Evolutionary conservation across 2,888 invertebrate genomes (phyloP).

Genomic region (Gibbula magus): DNA sequence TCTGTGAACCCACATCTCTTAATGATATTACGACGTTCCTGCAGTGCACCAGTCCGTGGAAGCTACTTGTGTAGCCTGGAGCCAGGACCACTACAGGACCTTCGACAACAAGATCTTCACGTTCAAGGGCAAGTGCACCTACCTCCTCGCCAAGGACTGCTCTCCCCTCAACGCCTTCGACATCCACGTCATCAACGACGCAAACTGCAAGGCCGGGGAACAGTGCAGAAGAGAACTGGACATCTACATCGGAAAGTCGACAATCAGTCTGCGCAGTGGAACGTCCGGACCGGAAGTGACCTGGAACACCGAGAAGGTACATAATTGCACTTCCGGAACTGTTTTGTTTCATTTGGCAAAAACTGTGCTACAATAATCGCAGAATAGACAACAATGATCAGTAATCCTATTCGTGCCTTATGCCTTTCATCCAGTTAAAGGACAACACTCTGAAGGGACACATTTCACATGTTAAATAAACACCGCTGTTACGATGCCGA

Average conservation of each 20-base stretch:
- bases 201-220: conserved; percentile 77
- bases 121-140: conserved; percentile 83
- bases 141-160: conserved; percentile 84
- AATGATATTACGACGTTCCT: background rate
- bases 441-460: no score
- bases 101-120: conserved; percentile 88
- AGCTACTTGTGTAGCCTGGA: conserved; percentile 87
- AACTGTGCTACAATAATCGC: no score
- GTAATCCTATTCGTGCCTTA: no score
- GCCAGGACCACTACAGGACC: conserved; percentile 87
- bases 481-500: no score
- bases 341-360: no score
- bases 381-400: no score
- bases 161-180: conserved; percentile 80
- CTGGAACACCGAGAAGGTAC: conserved; percentile 47
- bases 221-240: conserved; percentile 79
- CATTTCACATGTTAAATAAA: no score
- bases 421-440: no score
- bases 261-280: conserved; percentile 48
- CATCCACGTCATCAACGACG: conserved; percentile 79
- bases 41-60: conserved; percentile 30
- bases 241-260: conserved; percentile 83
- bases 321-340: no score
- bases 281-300: conserved; percentile 51
- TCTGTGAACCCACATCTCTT: no score